Percentiles rank a stretch among this genome's conserved stretches.
phyloP scores from a whole-genome alignment of 2,797 vertebrate species.

The Streptopelia turtur region DNA sequence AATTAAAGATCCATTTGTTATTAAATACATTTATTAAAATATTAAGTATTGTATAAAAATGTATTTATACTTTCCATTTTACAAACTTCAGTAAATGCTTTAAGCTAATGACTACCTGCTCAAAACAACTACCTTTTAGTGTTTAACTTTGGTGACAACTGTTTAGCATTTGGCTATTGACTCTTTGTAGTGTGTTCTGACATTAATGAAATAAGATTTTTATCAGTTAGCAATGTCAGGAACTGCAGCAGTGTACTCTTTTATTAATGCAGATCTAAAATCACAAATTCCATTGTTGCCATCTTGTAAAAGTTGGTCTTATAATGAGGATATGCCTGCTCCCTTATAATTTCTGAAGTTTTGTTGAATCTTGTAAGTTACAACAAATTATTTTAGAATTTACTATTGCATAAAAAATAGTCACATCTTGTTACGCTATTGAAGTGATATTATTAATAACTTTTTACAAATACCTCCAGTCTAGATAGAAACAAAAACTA shows the following conservation, averaged over 20 bases:
- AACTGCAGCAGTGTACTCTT: neutral
- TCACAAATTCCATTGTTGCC: neutral
- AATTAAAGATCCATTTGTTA: constrained; percentile 15
- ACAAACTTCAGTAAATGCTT: constrained; percentile 11
- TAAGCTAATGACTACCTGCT: constrained; percentile 46
- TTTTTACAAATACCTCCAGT: neutral
- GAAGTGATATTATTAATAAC: neutral
- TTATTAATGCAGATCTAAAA: neutral
- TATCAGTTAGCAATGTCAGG: neutral
- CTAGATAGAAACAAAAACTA: neutral
- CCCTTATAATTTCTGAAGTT: neutral
- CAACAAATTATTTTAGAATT: neutral
- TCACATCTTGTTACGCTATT: neutral
- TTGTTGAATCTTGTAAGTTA: neutral
- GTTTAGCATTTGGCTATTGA: neutral
- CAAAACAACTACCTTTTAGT: constrained; percentile 23
- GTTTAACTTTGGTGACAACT: constrained; percentile 1
- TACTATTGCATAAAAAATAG: neutral
- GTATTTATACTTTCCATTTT: constrained; percentile 37
- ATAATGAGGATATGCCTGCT: neutral
- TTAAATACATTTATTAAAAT: neutral
- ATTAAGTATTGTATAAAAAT: neutral
- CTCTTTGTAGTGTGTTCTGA: neutral
- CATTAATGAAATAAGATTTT: neutral
- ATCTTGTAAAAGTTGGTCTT: neutral